Percentiles rank a stretch among this genome's conserved stretches.
Conservation (phyloP, 2,797 vertebrate species). For the Remorina albescens region DNA sequence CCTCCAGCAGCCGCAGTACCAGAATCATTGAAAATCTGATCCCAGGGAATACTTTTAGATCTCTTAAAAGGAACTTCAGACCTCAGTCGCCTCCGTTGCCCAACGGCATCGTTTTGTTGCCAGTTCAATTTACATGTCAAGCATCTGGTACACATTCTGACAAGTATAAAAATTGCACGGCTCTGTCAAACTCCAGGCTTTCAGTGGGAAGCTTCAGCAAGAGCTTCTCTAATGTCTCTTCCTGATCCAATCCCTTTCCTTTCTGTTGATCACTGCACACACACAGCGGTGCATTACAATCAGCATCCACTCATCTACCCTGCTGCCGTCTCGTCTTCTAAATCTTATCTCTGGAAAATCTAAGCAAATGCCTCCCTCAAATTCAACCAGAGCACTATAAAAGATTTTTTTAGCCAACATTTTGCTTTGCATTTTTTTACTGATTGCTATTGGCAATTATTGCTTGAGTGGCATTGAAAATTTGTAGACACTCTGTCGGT, state of each 20-base stretch:
- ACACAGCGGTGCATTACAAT: conserved; percentile 51
- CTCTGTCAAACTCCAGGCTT: conserved; percentile 76
- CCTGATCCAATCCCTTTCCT: conserved; percentile 68
- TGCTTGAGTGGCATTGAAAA: neutral
- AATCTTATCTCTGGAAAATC: conserved; percentile 51
- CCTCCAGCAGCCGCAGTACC: conserved; percentile 50
- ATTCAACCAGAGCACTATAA: conserved; percentile 21
- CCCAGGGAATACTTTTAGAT: conserved; percentile 57
- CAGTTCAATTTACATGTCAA: conserved; percentile 80
- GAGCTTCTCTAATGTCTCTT: conserved; percentile 60
- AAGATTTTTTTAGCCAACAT: neutral
- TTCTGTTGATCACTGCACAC: conserved; percentile 72
- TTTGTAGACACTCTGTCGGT: neutral
- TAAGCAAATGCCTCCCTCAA: conserved; percentile 39
- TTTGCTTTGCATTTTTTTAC: neutral
- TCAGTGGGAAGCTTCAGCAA: conserved; percentile 47
- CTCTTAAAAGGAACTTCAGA: conserved; percentile 62
- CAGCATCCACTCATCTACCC: conserved; percentile 45
- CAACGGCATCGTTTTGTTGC: conserved; percentile 71
- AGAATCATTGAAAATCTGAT: conserved; percentile 47
- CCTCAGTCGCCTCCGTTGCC: conserved; percentile 60
- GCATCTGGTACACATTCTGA: conserved; percentile 75
- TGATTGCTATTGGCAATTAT: neutral
- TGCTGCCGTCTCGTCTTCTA: conserved; percentile 25
- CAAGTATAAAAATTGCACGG: conserved; percentile 75